phyloP scores from a whole-genome alignment of 2,888 invertebrate species.

The Gryllus longicercus region DNA sequence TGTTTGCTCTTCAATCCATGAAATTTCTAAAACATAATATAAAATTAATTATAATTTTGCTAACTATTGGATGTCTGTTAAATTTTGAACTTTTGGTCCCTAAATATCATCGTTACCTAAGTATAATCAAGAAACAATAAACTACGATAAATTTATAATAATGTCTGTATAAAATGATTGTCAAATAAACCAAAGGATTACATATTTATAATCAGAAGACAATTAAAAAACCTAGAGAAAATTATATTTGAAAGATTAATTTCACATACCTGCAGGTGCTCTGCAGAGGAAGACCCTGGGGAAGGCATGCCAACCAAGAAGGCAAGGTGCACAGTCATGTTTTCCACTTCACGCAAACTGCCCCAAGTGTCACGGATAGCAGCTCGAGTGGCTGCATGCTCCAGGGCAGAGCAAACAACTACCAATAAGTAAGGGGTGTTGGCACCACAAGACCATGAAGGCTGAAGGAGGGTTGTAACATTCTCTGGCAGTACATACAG shows the following conservation, averaged over 20 bases:
- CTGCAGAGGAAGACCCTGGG: not conserved
- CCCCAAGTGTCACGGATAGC: constrained; percentile 73
- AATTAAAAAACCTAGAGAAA: no score
- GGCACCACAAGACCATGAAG: constrained; percentile 40
- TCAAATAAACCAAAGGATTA: no score
- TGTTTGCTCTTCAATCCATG: no score
- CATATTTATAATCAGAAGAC: no score
- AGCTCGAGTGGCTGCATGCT: constrained; percentile 61
- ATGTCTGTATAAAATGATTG: no score
- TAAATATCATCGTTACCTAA: no score
- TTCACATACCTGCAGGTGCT: not conserved
- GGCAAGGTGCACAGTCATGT: constrained; percentile 45
- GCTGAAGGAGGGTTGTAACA: constrained; percentile 58
- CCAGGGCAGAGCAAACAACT: constrained; percentile 70
- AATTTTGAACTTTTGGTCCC: no score
- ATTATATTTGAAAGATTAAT: not conserved
- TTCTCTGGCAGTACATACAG: constrained; percentile 69
- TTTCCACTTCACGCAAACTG: constrained; percentile 44
- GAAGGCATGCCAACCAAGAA: constrained; percentile 57
- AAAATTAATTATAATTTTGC: no score
- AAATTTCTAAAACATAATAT: no score
- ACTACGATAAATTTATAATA: no score
- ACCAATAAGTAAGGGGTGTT: constrained; percentile 61
- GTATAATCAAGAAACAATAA: no score
- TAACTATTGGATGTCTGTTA: no score